phyloP scores from a whole-genome alignment of 53 echinoderm and acorn worm genomes.

The Temnopleurus reevesii region DNA sequence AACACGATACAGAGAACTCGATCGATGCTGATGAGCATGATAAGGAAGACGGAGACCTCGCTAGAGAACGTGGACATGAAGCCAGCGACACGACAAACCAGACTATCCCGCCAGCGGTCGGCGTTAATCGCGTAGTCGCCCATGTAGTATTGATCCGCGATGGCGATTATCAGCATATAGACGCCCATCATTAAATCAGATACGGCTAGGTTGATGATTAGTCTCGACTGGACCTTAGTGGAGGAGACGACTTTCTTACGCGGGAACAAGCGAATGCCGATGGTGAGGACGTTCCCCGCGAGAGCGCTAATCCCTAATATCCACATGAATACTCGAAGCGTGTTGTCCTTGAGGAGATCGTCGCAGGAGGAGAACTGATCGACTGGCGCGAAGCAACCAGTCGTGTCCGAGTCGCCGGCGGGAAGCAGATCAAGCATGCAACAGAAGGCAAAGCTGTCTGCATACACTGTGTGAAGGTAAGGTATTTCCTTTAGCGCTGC shows the following conservation, averaged over 20 bases:
- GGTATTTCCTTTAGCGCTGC: constrained; percentile 19
- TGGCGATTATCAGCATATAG: constrained; percentile 58
- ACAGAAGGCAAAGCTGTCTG: constrained; percentile 53
- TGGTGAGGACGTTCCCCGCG: constrained; percentile 61
- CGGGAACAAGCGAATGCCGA: not conserved
- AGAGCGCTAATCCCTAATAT: constrained; percentile 69
- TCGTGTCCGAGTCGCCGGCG: not conserved
- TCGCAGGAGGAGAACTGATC: constrained; percentile 50
- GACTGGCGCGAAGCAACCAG: constrained; percentile 30
- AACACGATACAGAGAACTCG: constrained; percentile 58
- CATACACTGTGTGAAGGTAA: constrained; percentile 10
- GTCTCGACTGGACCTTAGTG: constrained; percentile 25
- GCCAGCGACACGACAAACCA: constrained; percentile 28
- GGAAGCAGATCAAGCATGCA: constrained; percentile 21
- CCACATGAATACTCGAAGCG: constrained; percentile 66
- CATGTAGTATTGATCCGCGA: constrained; percentile 44
- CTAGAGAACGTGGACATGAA: constrained; percentile 63
- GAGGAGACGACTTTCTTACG: not conserved
- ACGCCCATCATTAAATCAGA: constrained; percentile 54
- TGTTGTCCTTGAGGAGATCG: constrained; percentile 32
- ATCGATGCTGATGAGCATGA: constrained; percentile 65
- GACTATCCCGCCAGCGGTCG: constrained; percentile 37
- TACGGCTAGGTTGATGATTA: constrained; percentile 41
- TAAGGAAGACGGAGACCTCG: constrained; percentile 61
- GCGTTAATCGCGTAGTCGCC: constrained; percentile 46